Evolutionary conservation across 1,140 invertebrate species (phyloP).

Genomic region (Argopecten irradians): DNA sequence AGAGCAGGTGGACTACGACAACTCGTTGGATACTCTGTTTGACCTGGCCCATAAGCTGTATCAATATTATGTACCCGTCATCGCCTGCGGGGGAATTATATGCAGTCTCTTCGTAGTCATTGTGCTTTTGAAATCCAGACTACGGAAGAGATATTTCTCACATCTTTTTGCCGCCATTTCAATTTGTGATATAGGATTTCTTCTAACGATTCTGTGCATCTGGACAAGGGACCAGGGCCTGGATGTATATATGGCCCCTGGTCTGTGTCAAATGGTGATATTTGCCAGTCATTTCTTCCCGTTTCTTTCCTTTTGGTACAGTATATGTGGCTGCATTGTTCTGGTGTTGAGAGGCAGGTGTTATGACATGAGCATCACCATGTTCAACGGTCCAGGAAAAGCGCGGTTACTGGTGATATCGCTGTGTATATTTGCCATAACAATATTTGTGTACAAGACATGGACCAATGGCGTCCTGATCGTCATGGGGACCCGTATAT

Average conservation of each 20-base stretch:
- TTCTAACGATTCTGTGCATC: slow-evolving; percentile 58
- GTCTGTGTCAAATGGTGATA: slow-evolving; percentile 63
- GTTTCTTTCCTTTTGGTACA: slow-evolving; percentile 62
- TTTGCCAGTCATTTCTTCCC: slow-evolving; percentile 67
- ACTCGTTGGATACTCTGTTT: slow-evolving; percentile 29
- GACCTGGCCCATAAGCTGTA: slow-evolving; percentile 43
- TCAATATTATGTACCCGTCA: slow-evolving; percentile 53
- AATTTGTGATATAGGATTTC: slow-evolving; percentile 57
- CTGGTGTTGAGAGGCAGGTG: slow-evolving; percentile 46
- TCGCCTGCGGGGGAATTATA: slow-evolving; percentile 49
- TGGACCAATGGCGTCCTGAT: slow-evolving; percentile 60
- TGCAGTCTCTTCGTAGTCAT: slow-evolving; percentile 44
- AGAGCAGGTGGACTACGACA: slow-evolving; percentile 29
- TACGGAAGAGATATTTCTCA: slow-evolving; percentile 60
- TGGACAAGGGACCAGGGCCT: slow-evolving; percentile 62
- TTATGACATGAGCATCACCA: slow-evolving; percentile 43
- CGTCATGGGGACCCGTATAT: slow-evolving; percentile 39
- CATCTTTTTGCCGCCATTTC: slow-evolving; percentile 60
- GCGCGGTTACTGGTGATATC: slow-evolving; percentile 53
- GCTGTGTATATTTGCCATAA: slow-evolving; percentile 59
- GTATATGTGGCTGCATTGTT: slow-evolving; percentile 51
- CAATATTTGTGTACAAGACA: slow-evolving; percentile 65
- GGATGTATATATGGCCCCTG: slow-evolving; percentile 60
- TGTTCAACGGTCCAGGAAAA: slow-evolving; percentile 44
- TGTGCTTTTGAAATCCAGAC: slow-evolving; percentile 54